Evolutionary conservation across 2,113 vertebrate genomes (phyloP).

Genomic region (Xiphophorus maculatus): DNA sequence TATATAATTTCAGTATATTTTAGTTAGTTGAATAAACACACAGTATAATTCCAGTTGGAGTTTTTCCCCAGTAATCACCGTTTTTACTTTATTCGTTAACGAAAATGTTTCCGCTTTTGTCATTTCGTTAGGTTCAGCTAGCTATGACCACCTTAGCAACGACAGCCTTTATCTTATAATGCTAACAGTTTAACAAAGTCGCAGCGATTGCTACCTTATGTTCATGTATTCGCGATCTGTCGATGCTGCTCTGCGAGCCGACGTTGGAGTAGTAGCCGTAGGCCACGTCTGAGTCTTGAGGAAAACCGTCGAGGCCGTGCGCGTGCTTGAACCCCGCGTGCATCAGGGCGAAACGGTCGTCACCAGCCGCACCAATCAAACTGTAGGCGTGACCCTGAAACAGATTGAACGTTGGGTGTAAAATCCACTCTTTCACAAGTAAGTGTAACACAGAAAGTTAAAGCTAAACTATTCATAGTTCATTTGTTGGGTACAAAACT

Average conservation of each 20-base stretch:
- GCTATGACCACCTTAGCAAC: too few species aligned
- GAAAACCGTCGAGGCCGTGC: conserved; percentile 88
- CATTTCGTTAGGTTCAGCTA: too few species aligned
- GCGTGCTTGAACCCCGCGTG: conserved; percentile 94
- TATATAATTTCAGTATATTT: too few species aligned
- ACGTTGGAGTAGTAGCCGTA: conserved; percentile 90
- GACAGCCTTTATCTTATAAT: too few species aligned
- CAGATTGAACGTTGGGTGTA: conserved; percentile 18
- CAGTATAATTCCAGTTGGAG: too few species aligned
- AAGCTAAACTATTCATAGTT: not conserved
- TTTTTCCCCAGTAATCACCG: too few species aligned
- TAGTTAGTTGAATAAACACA: too few species aligned
- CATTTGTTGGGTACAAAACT: not conserved
- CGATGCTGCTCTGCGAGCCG: conserved; percentile 82
- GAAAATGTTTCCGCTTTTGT: too few species aligned
- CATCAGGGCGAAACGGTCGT: conserved; percentile 87
- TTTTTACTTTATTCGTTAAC: too few species aligned
- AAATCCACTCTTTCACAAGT: not conserved
- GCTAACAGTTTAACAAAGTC: not conserved
- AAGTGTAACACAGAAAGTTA: not conserved
- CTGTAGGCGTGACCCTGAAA: conserved; percentile 89
- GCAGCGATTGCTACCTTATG: conserved; percentile 76
- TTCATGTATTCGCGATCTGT: conserved; percentile 77
- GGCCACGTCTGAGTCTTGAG: conserved; percentile 84
- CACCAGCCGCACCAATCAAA: conserved; percentile 86